phyloP scores from a whole-genome alignment of 2,888 invertebrate species.

The Orthosia incerta region DNA sequence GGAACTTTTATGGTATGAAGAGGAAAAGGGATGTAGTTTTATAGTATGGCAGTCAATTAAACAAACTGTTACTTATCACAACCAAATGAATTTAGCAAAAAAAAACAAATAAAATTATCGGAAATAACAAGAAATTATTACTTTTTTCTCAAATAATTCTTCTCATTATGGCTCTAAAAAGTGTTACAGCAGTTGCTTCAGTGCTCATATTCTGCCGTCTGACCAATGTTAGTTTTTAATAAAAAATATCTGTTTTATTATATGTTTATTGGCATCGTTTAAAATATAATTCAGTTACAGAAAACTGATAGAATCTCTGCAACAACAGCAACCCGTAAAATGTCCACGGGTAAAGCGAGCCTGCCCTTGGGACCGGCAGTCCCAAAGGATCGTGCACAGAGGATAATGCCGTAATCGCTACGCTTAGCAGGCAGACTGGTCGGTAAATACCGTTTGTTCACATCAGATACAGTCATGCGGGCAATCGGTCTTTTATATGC shows the following conservation, averaged over 20 bases:
- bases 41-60: background rate
- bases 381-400: conserved; percentile 19
- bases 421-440: conserved; percentile 13
- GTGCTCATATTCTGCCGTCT: too few species aligned
- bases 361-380: conserved; percentile 3
- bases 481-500: background rate
- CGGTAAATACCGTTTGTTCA: conserved; percentile 1
- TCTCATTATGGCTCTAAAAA: too few species aligned
- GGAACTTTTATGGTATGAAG: background rate
- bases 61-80: background rate
- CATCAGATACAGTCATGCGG: background rate
- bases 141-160: too few species aligned
- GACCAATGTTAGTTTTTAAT: too few species aligned
- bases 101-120: too few species aligned
- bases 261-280: too few species aligned
- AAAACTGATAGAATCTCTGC: background rate
- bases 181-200: too few species aligned
- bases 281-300: too few species aligned
- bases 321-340: conserved; percentile 15
- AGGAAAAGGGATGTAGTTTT: background rate
- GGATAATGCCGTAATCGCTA: conserved; percentile 37
- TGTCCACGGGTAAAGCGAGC: conserved; percentile 12
- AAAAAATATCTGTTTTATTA: too few species aligned
- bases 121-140: too few species aligned
- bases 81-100: too few species aligned